Evolutionary conservation across 2,113 vertebrate genomes (phyloP).

Genomic region (Gasterosteus nipponicus): DNA sequence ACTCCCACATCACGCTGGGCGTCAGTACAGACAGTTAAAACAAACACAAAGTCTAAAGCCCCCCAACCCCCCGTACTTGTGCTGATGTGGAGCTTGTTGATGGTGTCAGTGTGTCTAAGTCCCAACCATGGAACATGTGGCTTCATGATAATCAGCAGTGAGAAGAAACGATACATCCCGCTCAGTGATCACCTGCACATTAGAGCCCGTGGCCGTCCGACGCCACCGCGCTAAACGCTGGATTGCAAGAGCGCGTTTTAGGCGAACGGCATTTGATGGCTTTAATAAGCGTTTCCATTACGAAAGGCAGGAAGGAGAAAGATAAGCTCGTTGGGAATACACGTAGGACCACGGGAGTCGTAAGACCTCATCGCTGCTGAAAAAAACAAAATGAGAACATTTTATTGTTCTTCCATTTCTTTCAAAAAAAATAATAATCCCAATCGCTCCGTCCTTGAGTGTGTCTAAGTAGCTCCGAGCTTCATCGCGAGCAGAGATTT

Average conservation of each 20-base stretch:
- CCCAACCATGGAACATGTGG: slow-evolving; percentile 30
- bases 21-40: slow-evolving; percentile 78
- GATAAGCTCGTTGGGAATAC: slow-evolving; percentile 48
- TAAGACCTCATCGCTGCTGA: slow-evolving; percentile 54
- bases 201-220: neutral
- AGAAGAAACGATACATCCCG: slow-evolving; percentile 26
- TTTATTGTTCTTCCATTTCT: slow-evolving; percentile 77
- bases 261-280: slow-evolving; percentile 49
- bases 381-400: slow-evolving; percentile 66
- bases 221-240: neutral
- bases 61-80: slow-evolving; percentile 17
- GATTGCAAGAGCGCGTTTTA: slow-evolving; percentile 25
- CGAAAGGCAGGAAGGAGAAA: slow-evolving; percentile 18
- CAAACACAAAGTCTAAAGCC: slow-evolving; percentile 59
- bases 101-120: slow-evolving; percentile 57
- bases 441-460: slow-evolving; percentile 61
- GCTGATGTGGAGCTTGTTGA: slow-evolving; percentile 72
- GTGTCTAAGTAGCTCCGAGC: slow-evolving; percentile 83
- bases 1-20: slow-evolving; percentile 85
- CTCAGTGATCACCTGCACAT: slow-evolving; percentile 48
- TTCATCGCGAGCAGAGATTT: slow-evolving; percentile 70
- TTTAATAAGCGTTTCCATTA: slow-evolving; percentile 64
- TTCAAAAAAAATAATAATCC: slow-evolving; percentile 68
- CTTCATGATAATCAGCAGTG: slow-evolving; percentile 35
- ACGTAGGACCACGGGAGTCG: slow-evolving; percentile 41